Percentiles rank a stretch among this genome's conserved stretches.
These are phyloP conservation scores for Magallana angulata DNA, from an alignment of 1,140 invertebrate species.

Conservation along the genomic window DNA sequence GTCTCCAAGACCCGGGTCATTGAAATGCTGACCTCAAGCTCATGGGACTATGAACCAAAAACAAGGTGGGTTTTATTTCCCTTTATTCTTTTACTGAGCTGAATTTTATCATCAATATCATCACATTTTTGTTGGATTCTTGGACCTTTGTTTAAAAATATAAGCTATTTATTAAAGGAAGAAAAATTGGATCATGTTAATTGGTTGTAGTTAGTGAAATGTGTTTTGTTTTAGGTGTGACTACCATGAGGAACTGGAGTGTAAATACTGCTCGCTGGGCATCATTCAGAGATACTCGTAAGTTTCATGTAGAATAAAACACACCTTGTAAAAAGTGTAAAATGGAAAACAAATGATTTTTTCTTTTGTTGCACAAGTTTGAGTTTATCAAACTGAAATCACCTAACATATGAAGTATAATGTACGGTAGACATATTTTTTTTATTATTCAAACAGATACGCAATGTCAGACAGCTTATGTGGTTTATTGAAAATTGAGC, in stretches of 20 bases:
- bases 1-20: constrained; percentile 49
- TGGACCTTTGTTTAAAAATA: no score
- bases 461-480: constrained; percentile 63
- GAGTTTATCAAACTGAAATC: no score
- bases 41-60: constrained; percentile 64
- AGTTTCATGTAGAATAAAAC: constrained; percentile 27
- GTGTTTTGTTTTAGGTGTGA: constrained; percentile 55
- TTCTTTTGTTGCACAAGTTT: no score
- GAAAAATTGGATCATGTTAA: not conserved
- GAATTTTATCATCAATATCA: no score
- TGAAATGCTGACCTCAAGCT: constrained; percentile 55
- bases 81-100: no score
- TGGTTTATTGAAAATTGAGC: constrained; percentile 51
- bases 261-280: constrained; percentile 62
- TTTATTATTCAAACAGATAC: constrained; percentile 47
- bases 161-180: no score
- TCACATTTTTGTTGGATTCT: no score
- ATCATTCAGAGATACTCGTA: constrained; percentile 62
- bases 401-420: no score
- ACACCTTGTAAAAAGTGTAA: no score
- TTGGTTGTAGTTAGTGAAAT: not conserved
- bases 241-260: constrained; percentile 65
- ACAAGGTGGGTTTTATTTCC: constrained; percentile 46
- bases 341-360: no score
- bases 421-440: no score